A percentile compares a stretch with the other conserved stretches of the same genome.
phyloP scores from a whole-genome alignment of 2,113 vertebrate genomes.

The Donacobius atricapilla region DNA sequence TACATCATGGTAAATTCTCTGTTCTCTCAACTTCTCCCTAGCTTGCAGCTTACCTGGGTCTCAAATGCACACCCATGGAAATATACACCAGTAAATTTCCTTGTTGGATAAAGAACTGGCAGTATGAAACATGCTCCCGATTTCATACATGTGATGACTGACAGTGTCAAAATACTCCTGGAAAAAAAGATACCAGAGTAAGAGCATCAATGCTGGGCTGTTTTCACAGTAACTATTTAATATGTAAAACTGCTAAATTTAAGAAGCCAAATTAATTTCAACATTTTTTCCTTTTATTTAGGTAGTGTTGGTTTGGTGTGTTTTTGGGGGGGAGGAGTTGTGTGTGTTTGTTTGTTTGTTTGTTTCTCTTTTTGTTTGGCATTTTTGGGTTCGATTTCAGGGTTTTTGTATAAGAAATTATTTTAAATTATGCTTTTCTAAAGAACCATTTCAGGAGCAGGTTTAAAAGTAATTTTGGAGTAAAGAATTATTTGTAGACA shows the following conservation, averaged over 20 bases:
- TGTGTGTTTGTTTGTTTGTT: too few relatives aligned
- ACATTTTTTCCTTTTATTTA: neutral
- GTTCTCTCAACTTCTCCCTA: neutral
- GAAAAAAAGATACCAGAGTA: neutral
- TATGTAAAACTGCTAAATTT: neutral
- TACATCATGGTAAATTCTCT: neutral
- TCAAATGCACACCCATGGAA: neutral
- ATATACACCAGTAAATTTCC: neutral
- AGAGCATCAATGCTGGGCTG: neutral
- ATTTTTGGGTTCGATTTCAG: neutral
- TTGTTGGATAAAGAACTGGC: neutral
- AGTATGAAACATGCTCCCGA: neutral
- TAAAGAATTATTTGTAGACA: neutral
- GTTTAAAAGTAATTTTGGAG: neutral
- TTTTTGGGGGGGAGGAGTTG: rapidly evolving
- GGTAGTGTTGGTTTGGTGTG: too few relatives aligned
- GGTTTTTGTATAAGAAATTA: neutral
- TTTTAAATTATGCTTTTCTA: neutral
- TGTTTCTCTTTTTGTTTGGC: neutral
- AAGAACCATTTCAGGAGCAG: neutral
- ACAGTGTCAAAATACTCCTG: neutral
- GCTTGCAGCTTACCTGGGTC: neutral
- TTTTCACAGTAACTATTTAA: neutral
- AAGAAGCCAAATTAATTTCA: neutral
- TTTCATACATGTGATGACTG: neutral